Percentiles rank a stretch among this genome's conserved stretches.
Evolutionary conservation across 2,888 invertebrate genomes (phyloP).

Genomic region (Napeogenes sylphis): DNA sequence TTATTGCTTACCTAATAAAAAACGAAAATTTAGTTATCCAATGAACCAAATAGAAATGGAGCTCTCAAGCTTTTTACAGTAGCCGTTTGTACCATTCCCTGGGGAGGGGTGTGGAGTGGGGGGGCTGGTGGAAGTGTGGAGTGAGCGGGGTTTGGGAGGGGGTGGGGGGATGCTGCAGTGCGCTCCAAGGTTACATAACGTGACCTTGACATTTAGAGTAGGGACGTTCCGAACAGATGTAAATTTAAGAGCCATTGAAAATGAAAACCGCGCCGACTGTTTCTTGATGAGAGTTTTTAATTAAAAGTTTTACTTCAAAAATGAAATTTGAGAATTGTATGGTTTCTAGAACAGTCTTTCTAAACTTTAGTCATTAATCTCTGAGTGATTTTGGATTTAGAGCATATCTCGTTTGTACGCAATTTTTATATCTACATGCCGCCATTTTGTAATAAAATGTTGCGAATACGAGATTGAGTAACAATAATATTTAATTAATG

Average conservation of each 20-base stretch:
- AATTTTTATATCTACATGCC: no score
- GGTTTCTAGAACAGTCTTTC: no score
- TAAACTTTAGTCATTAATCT: no score
- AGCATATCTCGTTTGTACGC: no score
- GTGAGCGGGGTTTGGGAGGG: constrained; percentile 12
- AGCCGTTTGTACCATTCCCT: constrained; percentile 6
- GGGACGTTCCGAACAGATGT: not conserved
- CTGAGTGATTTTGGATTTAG: no score
- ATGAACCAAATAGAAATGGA: not conserved
- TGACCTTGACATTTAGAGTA: constrained; percentile 44
- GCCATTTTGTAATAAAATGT: no score
- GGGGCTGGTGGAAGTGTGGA: not conserved
- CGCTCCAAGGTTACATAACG: constrained; percentile 39
- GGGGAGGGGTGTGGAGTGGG: constrained; percentile 4
- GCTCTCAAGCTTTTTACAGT: not conserved
- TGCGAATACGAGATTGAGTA: no score
- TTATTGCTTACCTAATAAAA: no score
- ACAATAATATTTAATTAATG: no score
- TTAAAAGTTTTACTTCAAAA: no score
- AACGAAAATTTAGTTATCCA: no score
- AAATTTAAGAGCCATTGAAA: constrained; percentile 8
- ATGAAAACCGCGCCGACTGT: not conserved
- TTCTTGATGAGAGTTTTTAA: not conserved
- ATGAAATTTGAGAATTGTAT: no score
- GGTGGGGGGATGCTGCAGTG: constrained; percentile 43